Conservation (phyloP, 2,797 vertebrate species). For the Xenopus petersii region DNA sequence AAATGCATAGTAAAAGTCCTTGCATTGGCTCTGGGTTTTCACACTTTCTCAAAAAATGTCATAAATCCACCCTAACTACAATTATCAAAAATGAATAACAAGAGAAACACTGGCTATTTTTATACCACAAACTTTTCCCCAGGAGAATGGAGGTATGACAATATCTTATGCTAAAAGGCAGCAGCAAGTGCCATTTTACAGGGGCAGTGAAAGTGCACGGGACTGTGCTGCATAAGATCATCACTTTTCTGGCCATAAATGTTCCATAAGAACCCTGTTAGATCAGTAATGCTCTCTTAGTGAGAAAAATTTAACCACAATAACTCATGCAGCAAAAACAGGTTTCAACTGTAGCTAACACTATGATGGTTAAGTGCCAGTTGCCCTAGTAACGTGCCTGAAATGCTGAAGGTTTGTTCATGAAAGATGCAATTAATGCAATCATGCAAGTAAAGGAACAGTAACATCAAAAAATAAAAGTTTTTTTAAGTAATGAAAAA, state of each 20-base stretch:
- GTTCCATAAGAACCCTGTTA: slow-evolving; percentile 7
- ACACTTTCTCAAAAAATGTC: background rate
- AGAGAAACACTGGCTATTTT: background rate
- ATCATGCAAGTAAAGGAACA: no score
- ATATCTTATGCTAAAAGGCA: background rate
- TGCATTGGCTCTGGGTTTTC: background rate
- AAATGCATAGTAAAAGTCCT: background rate
- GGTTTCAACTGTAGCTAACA: background rate
- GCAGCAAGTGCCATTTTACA: background rate
- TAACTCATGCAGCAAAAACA: background rate
- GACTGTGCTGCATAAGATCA: background rate
- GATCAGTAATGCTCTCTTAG: slow-evolving; percentile 2
- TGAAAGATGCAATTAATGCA: background rate
- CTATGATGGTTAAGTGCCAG: background rate
- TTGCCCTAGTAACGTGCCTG: slow-evolving; percentile 1
- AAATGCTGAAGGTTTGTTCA: background rate
- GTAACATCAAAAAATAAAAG: no score
- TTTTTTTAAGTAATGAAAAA: no score
- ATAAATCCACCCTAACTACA: background rate
- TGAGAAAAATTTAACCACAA: background rate
- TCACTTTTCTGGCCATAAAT: background rate
- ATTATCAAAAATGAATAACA: background rate
- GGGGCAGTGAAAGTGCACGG: background rate
- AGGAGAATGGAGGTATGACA: background rate
- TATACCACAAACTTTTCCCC: background rate